phyloP scores from a whole-genome alignment of 1,140 invertebrate genomes.

The Drosophila nigromelanica region DNA sequence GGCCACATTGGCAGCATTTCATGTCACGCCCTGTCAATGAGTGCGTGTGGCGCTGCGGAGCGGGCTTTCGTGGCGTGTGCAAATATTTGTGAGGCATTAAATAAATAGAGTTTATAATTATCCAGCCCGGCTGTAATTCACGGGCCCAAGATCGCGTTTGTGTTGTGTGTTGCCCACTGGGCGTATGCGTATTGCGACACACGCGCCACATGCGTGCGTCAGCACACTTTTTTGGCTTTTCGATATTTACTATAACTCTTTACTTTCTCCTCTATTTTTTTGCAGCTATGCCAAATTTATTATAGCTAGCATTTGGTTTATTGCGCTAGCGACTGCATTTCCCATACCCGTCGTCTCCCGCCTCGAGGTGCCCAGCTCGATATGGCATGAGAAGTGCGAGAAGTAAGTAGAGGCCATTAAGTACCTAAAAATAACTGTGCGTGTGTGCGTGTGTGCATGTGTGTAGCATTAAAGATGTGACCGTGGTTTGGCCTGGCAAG shows the following conservation, averaged over 20 bases:
- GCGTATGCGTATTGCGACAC: constrained; percentile 2
- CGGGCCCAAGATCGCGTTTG: constrained; percentile 31
- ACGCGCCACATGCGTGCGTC: constrained; percentile 15
- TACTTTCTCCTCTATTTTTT: background rate
- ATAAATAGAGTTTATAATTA: constrained; percentile 75
- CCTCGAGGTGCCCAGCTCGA: constrained; percentile 85
- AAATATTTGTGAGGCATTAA: constrained; percentile 70
- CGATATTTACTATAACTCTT: constrained; percentile 5
- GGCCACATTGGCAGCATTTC: too few species aligned
- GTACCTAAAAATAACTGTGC: constrained; percentile 17
- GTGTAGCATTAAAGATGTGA: constrained; percentile 36
- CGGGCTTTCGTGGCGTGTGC: constrained; percentile 60
- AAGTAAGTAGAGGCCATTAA: constrained; percentile 85
- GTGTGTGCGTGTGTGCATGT: constrained; percentile 5
- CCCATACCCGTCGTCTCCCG: constrained; percentile 91
- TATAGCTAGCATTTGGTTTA: constrained; percentile 90
- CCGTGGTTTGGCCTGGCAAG: constrained; percentile 33
- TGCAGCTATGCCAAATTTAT: constrained; percentile 88
- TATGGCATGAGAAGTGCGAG: constrained; percentile 86
- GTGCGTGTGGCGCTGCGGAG: constrained; percentile 24
- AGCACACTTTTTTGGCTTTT: background rate
- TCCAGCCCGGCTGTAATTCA: constrained; percentile 62
- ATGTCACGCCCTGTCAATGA: constrained; percentile 55
- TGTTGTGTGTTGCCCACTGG: background rate
- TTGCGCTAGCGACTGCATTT: constrained; percentile 91